Evolutionary conservation across 1,140 invertebrate genomes (phyloP), one percentile per base, ranked within the genome.

Genomic region (Sminthurinus signatus): DNA sequence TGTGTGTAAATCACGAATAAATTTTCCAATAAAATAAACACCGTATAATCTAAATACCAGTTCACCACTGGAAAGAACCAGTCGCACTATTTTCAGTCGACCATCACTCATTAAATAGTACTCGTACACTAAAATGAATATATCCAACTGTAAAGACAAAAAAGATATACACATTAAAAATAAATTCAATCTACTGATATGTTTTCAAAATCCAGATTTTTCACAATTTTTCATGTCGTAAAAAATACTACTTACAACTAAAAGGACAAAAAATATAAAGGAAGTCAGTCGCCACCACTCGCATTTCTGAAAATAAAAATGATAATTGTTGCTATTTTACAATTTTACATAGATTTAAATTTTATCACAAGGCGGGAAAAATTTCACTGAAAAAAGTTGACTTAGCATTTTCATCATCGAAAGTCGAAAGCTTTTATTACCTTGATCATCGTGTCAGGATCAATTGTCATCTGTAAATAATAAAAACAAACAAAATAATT

Each of bases 401-500:
- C n/a, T n/a, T n/a, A n/a, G n/a, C n/a, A n/a, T n/a, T n/a, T n/a
- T n/a, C n/a, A n/a, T n/a, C n/a, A n/a, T n/a, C n/a, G n/a, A n/a
- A n/a, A n/a, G n/a, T n/a, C n/a, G n/a, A n/a, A n/a, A n/a, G n/a
- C n/a, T n/a, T n/a, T n/a, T 15, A 8, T 36, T 36, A 36, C 32
- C 32, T 62, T 60, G 2, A 69, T 65, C 67, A 69, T 69, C 31
- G 54, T 58, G 21, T 65, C 67, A 4, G 62, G 62, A 52, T 69
- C 67, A 14, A 58, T 65, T n/a, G 67, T 69, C 67, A 69, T 69
- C 67, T 69, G 28, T n/a, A 46, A 43, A 27, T 19, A 17, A 62
- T 60, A 60, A n/a, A n/a, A n/a, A n/a, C n/a, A n/a, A n/a, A n/a
- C n/a, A n/a, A n/a, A n/a, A n/a, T n/a, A n/a, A n/a, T n/a, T n/a